Conservation (phyloP, 2,113 vertebrate genomes). For the Mungos mungo region DNA sequence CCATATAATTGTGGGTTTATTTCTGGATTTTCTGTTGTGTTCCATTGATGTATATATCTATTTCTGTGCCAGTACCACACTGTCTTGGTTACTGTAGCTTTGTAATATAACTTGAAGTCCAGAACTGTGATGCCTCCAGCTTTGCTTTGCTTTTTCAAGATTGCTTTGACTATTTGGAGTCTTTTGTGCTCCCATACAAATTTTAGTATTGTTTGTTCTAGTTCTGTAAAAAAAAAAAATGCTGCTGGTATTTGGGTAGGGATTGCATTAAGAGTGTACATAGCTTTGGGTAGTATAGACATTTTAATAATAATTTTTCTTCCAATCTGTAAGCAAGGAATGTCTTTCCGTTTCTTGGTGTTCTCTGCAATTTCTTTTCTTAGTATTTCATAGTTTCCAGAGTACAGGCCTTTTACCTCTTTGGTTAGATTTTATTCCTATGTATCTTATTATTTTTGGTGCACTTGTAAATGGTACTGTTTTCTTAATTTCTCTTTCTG, state of each 20-base stretch:
- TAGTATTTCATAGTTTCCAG: background rate
- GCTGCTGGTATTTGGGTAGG: background rate
- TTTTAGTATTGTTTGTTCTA: background rate
- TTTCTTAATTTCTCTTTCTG: background rate
- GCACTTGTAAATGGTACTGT: background rate
- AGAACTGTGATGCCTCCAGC: background rate
- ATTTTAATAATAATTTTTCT: background rate
- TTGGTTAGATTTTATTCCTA: background rate
- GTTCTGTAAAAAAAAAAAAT: background rate
- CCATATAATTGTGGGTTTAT: background rate
- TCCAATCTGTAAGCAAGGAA: background rate
- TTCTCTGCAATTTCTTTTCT: background rate
- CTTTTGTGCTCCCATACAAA: background rate
- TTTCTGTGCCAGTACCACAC: background rate
- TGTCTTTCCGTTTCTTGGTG: background rate
- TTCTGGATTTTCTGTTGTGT: background rate
- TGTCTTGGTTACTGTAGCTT: background rate
- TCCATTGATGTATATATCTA: background rate
- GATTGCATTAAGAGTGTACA: background rate
- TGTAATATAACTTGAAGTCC: background rate
- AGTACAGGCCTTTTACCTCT: background rate
- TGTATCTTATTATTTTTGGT: background rate
- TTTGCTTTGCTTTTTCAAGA: background rate
- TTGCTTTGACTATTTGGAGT: background rate
- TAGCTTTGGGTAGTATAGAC: background rate